Base-by-base conservation (phyloP, 92 coral and sea anemone species). In the Umimayanthus kanabou region DNA sequence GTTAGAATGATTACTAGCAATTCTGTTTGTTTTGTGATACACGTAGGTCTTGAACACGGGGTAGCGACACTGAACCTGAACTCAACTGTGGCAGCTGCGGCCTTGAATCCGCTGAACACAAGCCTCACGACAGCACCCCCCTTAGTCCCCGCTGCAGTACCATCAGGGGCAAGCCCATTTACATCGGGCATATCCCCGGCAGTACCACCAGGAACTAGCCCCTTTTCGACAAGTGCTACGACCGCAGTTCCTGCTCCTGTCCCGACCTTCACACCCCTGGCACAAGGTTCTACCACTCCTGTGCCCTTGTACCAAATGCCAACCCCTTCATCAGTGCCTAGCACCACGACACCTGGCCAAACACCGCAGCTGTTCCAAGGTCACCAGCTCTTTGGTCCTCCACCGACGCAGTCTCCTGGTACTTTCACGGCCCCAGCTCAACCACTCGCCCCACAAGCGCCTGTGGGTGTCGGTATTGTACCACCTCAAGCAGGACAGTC, bases 41-140 rank as follows among this genome's bases (percentile, higher is more conserved):
- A n/a, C 78, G 26, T 81, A 95, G 99, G 97, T 80, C 92, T 97
- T 18, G 99, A 95, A 75, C 90, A 93, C 66, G 98, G 96, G 42
- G 90, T 97, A 94, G 91, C 92, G 26, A 82, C 94, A 2, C 70
- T 97, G 73, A 90, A 95, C 83, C 94, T 97, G 9, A 89, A 93
- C 88, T 90, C 95, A 15, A 89, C 91, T 9, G 89, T 91, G 74
- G 92, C 95, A 2, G 69, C 92, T 55, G 95, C 95, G 20, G 97
- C 96, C 43, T 67, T 95, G 85, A 97, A 94, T 70, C 99, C 99
- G 5, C 91, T 97, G n/a, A 91, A 90, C 65, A 82, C 94, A 42
- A 93, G 91, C 85, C 85, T 91, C 16, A 70, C 89, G 16, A 87
- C 90, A 40, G 85, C 88, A 30, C 88, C 90, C 29, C 95, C 98